Evolutionary conservation across 2,888 invertebrate genomes (phyloP).

Genomic region (Perithous albicinctus): DNA sequence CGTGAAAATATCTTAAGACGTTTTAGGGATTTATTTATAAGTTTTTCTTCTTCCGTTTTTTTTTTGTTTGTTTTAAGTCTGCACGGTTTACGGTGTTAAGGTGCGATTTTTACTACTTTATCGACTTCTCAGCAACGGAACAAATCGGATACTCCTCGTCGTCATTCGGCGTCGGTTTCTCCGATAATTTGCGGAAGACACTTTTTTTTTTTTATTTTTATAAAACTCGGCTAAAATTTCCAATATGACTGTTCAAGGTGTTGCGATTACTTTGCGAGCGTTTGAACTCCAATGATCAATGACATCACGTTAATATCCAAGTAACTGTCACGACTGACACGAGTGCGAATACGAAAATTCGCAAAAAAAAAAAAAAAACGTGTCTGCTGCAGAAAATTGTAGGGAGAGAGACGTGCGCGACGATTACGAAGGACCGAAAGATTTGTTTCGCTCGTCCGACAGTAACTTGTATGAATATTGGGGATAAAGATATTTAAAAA

Average conservation of each 20-base stretch:
- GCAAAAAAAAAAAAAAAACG: slow-evolving; percentile 3
- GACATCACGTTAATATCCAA: neutral
- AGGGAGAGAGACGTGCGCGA: neutral
- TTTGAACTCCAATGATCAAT: neutral
- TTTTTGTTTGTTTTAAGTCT: slow-evolving; percentile 51
- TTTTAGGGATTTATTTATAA: slow-evolving; percentile 46
- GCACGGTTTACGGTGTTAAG: slow-evolving; percentile 50
- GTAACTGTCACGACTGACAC: slow-evolving; percentile 3
- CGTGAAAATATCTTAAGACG: slow-evolving; percentile 50
- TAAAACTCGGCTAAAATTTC: neutral
- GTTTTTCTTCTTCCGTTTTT: slow-evolving; percentile 12
- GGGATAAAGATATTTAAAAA: slow-evolving; percentile 9
- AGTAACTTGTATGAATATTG: slow-evolving; percentile 42
- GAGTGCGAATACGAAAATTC: neutral
- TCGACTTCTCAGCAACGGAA: slow-evolving; percentile 32
- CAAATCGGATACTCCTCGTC: slow-evolving; percentile 65
- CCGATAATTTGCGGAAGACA: neutral
- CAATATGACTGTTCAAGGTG: slow-evolving; percentile 11
- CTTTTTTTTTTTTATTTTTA: too few relatives aligned
- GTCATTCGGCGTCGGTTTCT: slow-evolving; percentile 36
- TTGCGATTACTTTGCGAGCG: neutral
- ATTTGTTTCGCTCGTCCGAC: slow-evolving; percentile 49
- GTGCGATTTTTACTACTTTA: slow-evolving; percentile 63
- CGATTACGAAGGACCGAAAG: slow-evolving; percentile 55
- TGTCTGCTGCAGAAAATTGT: neutral